Evolutionary conservation across 1,140 invertebrate genomes (phyloP).

Genomic region (Leptopilina boulardi): DNA sequence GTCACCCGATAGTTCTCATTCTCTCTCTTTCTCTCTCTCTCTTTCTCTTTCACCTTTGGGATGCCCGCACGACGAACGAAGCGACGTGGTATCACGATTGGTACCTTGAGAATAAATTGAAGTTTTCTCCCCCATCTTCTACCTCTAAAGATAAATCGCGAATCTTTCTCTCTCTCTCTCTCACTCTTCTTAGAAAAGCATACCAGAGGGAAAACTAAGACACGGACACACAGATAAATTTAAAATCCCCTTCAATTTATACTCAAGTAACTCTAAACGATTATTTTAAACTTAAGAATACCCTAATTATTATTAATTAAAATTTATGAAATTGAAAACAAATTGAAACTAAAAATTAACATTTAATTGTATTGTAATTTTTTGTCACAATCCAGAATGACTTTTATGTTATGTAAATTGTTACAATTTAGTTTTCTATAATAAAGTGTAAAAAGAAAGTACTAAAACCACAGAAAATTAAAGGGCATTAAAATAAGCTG

Average conservation of each 20-base stretch:
- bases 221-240: neutral
- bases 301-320: no score
- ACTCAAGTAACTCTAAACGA: neutral
- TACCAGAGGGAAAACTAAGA: constrained; percentile 2
- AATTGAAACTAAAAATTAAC: no score
- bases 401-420: no score
- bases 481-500: no score
- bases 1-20: neutral
- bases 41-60: constrained; percentile 12
- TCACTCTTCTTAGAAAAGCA: constrained; percentile 10
- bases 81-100: constrained; percentile 37
- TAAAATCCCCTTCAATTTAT: neutral
- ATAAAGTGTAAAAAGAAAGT: no score
- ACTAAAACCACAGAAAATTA: no score
- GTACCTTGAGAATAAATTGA: constrained; percentile 40
- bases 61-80: constrained; percentile 14
- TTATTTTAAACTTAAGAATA: neutral
- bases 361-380: no score
- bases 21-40: no score
- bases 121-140: constrained; percentile 28
- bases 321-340: no score
- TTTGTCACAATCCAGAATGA: no score
- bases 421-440: no score
- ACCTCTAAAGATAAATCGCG: constrained; percentile 35
- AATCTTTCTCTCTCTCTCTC: neutral